Evolutionary conservation across 2,113 vertebrate genomes (phyloP).

Genomic region (Corythaixoides concolor): DNA sequence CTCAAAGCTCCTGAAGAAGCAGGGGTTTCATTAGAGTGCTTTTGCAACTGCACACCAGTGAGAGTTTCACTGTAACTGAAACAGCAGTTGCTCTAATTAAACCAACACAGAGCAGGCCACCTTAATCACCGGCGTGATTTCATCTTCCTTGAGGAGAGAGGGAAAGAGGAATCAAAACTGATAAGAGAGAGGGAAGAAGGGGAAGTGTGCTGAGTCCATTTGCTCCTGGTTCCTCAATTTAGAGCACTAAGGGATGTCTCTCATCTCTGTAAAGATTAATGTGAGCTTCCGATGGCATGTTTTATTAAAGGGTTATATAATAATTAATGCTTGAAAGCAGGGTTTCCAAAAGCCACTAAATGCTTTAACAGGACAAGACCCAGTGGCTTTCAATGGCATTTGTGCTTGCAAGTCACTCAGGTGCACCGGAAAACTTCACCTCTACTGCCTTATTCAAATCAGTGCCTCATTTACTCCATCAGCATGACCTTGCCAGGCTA

Average conservation of each 20-base stretch:
- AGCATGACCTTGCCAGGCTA: not conserved
- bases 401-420: not conserved
- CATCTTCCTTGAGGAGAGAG: constrained; percentile 1
- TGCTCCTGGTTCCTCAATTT: not conserved
- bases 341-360: constrained; percentile 38
- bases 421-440: constrained; percentile 27
- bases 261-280: constrained; percentile 32
- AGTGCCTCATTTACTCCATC: constrained; percentile 7
- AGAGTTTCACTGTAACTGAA: constrained; percentile 1
- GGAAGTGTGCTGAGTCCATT: not conserved
- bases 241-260: not conserved
- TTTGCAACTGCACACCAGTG: not conserved
- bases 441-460: constrained; percentile 44
- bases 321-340: constrained; percentile 22
- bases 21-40: not conserved
- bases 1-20: not conserved
- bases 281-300: not conserved
- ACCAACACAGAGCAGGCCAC: not conserved
- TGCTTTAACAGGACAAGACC: constrained; percentile 9
- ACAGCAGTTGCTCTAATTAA: constrained; percentile 36
- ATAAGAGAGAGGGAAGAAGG: not conserved
- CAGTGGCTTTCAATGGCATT: constrained; percentile 2
- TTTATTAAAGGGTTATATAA: constrained; percentile 46
- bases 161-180: not conserved
- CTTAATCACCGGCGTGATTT: constrained; percentile 16